A percentile compares a stretch with the other conserved stretches of the same genome.
These are phyloP conservation scores for Acrocephalus kingi DNA, from an alignment of 2,113 vertebrate genomes.

Conservation along the genomic window DNA sequence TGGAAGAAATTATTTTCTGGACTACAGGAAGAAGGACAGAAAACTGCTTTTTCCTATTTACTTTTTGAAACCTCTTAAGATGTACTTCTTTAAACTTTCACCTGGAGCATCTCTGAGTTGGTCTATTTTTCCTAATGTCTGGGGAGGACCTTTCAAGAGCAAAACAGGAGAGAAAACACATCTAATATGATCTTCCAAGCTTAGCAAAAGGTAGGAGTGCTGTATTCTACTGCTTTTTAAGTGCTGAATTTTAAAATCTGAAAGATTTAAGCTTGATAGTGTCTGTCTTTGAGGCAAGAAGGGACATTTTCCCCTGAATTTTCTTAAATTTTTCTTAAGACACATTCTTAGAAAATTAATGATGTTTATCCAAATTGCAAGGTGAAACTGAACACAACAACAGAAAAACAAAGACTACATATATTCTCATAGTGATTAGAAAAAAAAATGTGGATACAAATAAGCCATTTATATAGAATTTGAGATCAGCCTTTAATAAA, in stretches of 20 bases:
- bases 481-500: not conserved
- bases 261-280: not conserved
- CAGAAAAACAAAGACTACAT: not conserved
- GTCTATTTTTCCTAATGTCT: not conserved
- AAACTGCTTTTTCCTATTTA: not conserved
- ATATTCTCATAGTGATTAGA: not conserved
- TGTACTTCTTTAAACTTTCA: not conserved
- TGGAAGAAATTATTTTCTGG: not conserved
- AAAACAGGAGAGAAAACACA: not conserved
- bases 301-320: not conserved
- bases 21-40: not conserved
- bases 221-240: not conserved
- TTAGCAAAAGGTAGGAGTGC: not conserved
- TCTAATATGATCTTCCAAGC: not conserved
- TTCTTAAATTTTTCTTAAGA: not conserved
- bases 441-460: not conserved
- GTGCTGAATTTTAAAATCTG: not conserved
- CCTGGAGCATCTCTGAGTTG: rapidly evolving
- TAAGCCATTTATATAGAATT: not conserved
- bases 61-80: not conserved
- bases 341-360: not conserved
- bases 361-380: not conserved
- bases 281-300: not conserved
- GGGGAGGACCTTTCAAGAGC: not conserved
- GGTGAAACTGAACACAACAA: not conserved